Percentiles rank a stretch among this genome's conserved stretches.
These are phyloP conservation scores for Julus scanicus DNA, from an alignment of 2,888 invertebrate species.

Conservation along the genomic window DNA sequence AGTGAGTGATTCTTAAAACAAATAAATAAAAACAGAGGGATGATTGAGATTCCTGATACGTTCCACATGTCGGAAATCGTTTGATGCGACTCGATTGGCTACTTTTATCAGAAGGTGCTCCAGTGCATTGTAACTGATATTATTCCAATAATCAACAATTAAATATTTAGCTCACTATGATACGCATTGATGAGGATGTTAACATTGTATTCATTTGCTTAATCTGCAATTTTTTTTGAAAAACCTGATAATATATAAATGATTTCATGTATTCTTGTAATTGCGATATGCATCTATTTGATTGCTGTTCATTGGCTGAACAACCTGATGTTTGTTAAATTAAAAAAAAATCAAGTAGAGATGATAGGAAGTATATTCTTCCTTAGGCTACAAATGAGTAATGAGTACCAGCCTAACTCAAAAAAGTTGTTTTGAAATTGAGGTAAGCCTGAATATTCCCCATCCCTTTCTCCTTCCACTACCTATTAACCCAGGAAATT, in stretches of 20 bases:
- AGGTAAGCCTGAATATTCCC: background rate
- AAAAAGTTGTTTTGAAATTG: constrained; percentile 5
- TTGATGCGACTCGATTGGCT: constrained; percentile 13
- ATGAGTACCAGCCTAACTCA: background rate
- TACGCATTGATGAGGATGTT: constrained; percentile 2
- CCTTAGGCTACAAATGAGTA: background rate
- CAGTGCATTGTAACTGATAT: constrained; percentile 23
- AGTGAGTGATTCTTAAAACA: constrained; percentile 38
- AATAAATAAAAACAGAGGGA: constrained; percentile 1
- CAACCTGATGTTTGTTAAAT: background rate
- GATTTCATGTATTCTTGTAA: background rate
- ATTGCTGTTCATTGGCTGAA: background rate
- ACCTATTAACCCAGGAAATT: background rate
- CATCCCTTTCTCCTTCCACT: constrained; percentile 26
- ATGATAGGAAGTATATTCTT: constrained; percentile 13
- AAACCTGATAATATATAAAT: background rate
- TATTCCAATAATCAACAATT: background rate
- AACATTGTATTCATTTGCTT: constrained; percentile 26
- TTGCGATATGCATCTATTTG: background rate
- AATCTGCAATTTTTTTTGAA: background rate
- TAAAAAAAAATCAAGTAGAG: background rate
- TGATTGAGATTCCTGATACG: constrained; percentile 22
- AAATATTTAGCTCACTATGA: background rate
- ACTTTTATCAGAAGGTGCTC: background rate
- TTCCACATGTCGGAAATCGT: constrained; percentile 18